These are phyloP conservation scores for Ophioninae sp. DNA, from an alignment of 2,888 invertebrate genomes.

Conservation along the genomic window DNA sequence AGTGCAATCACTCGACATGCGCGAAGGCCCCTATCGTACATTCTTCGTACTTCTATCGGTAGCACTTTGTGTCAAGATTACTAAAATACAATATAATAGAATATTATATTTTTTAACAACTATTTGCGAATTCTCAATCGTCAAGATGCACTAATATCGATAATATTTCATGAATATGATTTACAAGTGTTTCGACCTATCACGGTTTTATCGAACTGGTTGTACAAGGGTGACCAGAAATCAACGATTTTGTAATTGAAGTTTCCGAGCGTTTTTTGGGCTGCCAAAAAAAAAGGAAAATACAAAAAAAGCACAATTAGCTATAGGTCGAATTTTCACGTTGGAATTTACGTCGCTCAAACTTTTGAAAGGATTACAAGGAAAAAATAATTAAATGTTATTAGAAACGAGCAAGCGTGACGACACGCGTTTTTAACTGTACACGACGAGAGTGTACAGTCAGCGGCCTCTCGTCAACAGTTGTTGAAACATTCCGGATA, in stretches of 20 bases:
- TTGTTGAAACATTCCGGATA: slow-evolving; percentile 36
- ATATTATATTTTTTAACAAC: background rate
- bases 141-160: background rate
- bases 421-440: slow-evolving; percentile 42
- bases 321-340: slow-evolving; percentile 6
- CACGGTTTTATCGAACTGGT: slow-evolving; percentile 21
- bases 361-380: slow-evolving; percentile 45
- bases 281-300: slow-evolving; percentile 53
- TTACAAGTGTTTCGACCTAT: background rate
- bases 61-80: background rate
- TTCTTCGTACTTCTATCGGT: slow-evolving; percentile 6
- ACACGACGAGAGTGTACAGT: slow-evolving; percentile 23
- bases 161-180: background rate
- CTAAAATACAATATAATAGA: slow-evolving; percentile 28
- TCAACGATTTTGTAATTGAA: slow-evolving; percentile 9
- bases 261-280: slow-evolving; percentile 26
- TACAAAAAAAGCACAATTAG: background rate
- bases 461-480: slow-evolving; percentile 17
- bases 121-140: background rate
- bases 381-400: slow-evolving; percentile 21
- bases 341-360: slow-evolving; percentile 54
- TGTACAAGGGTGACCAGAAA: no score
- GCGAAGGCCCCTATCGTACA: slow-evolving; percentile 8
- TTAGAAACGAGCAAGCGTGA: slow-evolving; percentile 13
- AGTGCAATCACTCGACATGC: slow-evolving; percentile 30